Conservation (phyloP, 2,888 invertebrate species). For the Leucophora obtusa region DNA sequence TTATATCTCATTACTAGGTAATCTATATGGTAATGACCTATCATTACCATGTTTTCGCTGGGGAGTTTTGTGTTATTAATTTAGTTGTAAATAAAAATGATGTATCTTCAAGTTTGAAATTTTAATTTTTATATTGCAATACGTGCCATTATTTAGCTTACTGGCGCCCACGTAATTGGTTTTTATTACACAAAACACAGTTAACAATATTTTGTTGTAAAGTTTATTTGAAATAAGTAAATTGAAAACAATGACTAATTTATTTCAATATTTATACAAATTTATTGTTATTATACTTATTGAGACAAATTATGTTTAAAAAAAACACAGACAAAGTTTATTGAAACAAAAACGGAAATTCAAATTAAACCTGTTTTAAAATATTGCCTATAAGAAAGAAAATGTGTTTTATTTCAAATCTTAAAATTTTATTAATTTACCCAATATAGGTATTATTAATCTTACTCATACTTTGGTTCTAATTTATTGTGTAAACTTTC, state of each 20-base stretch:
- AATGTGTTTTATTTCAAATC: too few relatives aligned
- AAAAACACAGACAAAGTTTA: background rate
- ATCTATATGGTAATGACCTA: too few relatives aligned
- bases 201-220: background rate
- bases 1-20: too few relatives aligned
- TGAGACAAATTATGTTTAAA: conserved; percentile 25
- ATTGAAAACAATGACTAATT: conserved; percentile 37
- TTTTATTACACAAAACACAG: background rate
- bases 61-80: background rate
- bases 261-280: conserved; percentile 28
- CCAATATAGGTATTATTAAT: background rate
- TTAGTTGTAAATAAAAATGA: background rate
- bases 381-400: background rate
- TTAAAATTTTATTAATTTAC: background rate
- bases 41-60: too few relatives aligned
- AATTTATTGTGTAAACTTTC: background rate
- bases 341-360: too few relatives aligned
- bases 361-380: background rate
- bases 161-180: conserved; percentile 60
- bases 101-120: conserved; percentile 13
- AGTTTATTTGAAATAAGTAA: conserved; percentile 1
- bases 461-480: background rate
- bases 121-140: conserved; percentile 41
- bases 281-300: background rate
- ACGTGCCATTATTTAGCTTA: conserved; percentile 22